A percentile compares a stretch with the other conserved stretches of the same genome.
Evolutionary conservation across 1,140 invertebrate species (phyloP).

Genomic region (Eulimnadia texana): DNA sequence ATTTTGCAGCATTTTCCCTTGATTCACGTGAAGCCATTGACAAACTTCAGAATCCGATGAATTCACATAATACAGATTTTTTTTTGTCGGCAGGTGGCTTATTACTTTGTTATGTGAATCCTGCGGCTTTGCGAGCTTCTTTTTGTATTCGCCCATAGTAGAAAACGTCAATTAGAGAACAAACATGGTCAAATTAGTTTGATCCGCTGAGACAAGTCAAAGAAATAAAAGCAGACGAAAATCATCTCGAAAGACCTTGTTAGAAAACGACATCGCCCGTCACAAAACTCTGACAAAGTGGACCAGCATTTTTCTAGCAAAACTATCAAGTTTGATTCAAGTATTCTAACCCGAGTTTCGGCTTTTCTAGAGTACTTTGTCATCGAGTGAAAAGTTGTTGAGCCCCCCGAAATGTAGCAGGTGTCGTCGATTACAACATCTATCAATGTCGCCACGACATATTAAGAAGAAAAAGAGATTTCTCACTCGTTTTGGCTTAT

Average conservation of each 20-base stretch:
- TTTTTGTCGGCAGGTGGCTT: too few relatives aligned
- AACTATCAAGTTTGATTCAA: neutral
- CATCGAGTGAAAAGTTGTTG: neutral
- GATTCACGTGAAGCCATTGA: too few relatives aligned
- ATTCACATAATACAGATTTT: too few relatives aligned
- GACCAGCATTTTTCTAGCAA: neutral
- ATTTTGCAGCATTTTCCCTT: too few relatives aligned
- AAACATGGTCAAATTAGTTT: neutral
- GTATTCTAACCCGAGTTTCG: neutral
- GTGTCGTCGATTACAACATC: neutral
- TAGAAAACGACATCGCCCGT: neutral
- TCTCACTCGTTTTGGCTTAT: too few relatives aligned
- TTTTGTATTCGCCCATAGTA: conserved; percentile 43
- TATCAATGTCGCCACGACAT: neutral
- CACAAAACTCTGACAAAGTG: too few relatives aligned
- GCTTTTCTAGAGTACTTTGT: neutral
- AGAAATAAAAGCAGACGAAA: neutral
- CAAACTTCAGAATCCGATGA: too few relatives aligned
- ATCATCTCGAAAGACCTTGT: neutral
- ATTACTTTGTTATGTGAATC: too few relatives aligned
- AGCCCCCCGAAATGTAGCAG: neutral
- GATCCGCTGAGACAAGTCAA: neutral
- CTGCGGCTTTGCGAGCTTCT: neutral
- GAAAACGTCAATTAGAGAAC: conserved; percentile 62
- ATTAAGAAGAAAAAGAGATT: too few relatives aligned